These are phyloP conservation scores for Leptopterna dolabrata DNA, from an alignment of 2,888 invertebrate species.

Conservation along the genomic window DNA sequence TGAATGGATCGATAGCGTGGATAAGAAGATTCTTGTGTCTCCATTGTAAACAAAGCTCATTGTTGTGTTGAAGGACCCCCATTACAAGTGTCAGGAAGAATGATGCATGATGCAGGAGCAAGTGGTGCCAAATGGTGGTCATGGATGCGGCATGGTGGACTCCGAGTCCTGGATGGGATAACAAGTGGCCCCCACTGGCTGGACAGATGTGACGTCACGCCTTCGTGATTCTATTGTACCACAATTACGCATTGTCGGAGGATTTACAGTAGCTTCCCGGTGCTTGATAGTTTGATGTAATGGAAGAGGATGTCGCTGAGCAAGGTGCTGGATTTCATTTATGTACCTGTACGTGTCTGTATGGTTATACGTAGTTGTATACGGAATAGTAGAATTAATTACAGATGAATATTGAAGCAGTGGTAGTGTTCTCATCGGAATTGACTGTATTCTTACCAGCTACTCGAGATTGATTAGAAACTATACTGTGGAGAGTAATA, in stretches of 20 bases:
- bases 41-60: slow-evolving; percentile 34
- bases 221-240: slow-evolving; percentile 48
- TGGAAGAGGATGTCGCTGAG: too few species aligned
- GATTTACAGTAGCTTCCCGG: neutral
- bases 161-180: neutral
- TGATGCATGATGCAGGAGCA: slow-evolving; percentile 47
- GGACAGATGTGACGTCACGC: slow-evolving; percentile 55
- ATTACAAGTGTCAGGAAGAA: slow-evolving; percentile 48
- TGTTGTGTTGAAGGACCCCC: neutral
- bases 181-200: slow-evolving; percentile 16
- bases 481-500: too few species aligned
- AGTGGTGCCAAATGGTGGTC: slow-evolving; percentile 38
- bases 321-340: too few species aligned
- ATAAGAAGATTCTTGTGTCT: slow-evolving; percentile 15
- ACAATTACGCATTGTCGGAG: slow-evolving; percentile 53
- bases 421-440: too few species aligned
- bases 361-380: too few species aligned
- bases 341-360: too few species aligned
- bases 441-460: too few species aligned
- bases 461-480: too few species aligned
- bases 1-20: slow-evolving; percentile 10
- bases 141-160: neutral
- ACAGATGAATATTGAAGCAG: too few species aligned
- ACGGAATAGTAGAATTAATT: too few species aligned
- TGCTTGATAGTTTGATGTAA: neutral